Percentiles rank a stretch among this genome's conserved stretches.
phyloP scores from a whole-genome alignment of 2,888 invertebrate genomes.

The Chouioia cunea region DNA sequence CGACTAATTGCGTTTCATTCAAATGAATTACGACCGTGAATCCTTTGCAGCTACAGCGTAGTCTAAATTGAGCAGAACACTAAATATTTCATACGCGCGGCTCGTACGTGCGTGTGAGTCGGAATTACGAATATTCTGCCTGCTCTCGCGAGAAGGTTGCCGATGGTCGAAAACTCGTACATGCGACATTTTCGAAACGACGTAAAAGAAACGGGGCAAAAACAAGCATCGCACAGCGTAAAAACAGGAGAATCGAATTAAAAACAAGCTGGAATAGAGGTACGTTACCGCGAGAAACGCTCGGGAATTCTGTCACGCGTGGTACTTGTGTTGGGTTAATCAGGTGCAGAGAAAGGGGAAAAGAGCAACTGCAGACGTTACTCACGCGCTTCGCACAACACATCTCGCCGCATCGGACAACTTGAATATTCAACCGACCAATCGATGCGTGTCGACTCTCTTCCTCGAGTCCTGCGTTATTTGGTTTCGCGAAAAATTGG shows the following conservation, averaged over 20 bases:
- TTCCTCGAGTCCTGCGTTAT: conserved; percentile 24
- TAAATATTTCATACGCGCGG: no score
- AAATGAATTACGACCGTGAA: no score
- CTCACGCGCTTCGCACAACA: conserved; percentile 6
- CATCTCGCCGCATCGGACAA: neutral
- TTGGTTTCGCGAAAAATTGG: conserved; percentile 12
- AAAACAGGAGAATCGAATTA: no score
- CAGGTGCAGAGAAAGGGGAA: conserved; percentile 21
- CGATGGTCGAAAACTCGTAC: no score
- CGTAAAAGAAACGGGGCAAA: neutral
- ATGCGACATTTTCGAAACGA: no score
- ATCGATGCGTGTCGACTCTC: neutral
- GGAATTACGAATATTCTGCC: no score
- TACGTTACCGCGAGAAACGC: neutral
- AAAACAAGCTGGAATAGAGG: conserved; percentile 1
- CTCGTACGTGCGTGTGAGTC: no score
- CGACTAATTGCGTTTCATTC: neutral
- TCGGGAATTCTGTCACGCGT: conserved; percentile 35
- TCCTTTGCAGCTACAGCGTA: no score
- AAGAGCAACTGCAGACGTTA: conserved; percentile 1
- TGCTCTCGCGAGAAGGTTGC: no score
- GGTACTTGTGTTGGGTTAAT: conserved; percentile 42
- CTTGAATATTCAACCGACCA: conserved; percentile 34
- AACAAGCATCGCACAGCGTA: neutral
- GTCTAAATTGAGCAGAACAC: no score